A percentile compares a stretch with the other conserved stretches of the same genome.
phyloP scores from a whole-genome alignment of 2,113 vertebrate species.

The Thymallus thymallus region DNA sequence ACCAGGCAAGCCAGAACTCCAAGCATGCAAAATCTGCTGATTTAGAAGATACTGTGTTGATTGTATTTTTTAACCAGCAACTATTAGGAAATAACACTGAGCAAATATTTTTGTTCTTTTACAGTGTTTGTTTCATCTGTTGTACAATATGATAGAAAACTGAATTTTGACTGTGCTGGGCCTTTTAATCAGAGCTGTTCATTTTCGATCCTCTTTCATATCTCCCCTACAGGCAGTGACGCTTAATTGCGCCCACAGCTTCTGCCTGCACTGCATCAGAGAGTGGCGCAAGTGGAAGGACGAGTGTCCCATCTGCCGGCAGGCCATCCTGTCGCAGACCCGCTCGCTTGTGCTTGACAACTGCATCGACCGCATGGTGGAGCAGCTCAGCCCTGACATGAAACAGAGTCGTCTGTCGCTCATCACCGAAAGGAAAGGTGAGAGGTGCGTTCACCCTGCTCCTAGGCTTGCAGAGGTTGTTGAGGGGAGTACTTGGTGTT shows the following conservation, averaged over 20 bases:
- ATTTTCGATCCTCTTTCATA: background rate
- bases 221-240: slow-evolving; percentile 81
- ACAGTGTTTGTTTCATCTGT: too few species aligned
- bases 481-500: too few species aligned
- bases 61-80: too few species aligned
- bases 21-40: too few species aligned
- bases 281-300: slow-evolving; percentile 88
- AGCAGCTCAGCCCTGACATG: slow-evolving; percentile 82
- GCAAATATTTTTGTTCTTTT: too few species aligned
- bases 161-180: too few species aligned
- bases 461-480: background rate
- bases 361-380: slow-evolving; percentile 93
- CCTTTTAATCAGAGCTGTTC: background rate
- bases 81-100: too few species aligned
- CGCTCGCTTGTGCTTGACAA: slow-evolving; percentile 93
- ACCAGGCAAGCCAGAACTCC: too few species aligned
- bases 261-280: slow-evolving; percentile 88
- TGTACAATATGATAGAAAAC: too few species aligned
- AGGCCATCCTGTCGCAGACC: slow-evolving; percentile 82
- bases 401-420: slow-evolving; percentile 78
- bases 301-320: slow-evolving; percentile 95
- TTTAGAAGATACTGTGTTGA: too few species aligned
- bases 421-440: slow-evolving; percentile 87
- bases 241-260: slow-evolving; percentile 93
- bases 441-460: slow-evolving; percentile 79